Evolutionary conservation across 2,888 invertebrate species (phyloP).

Genomic region (Drepana falcataria): DNA sequence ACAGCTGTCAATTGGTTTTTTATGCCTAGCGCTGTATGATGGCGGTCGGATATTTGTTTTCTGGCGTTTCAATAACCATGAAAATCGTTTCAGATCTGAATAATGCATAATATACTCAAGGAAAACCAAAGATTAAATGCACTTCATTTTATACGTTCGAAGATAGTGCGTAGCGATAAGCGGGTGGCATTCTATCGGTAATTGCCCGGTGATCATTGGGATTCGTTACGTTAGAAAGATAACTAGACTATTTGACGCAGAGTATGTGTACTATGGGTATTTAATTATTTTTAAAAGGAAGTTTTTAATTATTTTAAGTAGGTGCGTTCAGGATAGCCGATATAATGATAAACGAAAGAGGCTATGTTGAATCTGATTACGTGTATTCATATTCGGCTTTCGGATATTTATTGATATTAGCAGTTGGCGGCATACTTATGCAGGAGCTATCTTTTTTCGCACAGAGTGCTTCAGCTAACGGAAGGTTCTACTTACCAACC

Average conservation of each 20-base stretch:
- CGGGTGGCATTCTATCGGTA: neutral
- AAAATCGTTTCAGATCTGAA: neutral
- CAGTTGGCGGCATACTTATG: neutral
- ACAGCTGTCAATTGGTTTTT: no score
- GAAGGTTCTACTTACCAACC: no score
- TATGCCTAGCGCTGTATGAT: no score
- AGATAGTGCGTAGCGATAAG: neutral
- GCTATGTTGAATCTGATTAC: slow-evolving; percentile 11
- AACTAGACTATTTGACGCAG: no score
- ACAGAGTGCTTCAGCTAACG: neutral
- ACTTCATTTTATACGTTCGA: neutral
- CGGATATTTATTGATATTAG: neutral
- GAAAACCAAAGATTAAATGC: neutral
- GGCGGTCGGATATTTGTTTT: no score
- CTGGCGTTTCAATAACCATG: no score
- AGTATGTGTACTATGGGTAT: no score
- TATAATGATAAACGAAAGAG: slow-evolving; percentile 14
- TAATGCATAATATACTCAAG: neutral
- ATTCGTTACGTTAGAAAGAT: no score
- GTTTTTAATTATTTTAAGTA: no score
- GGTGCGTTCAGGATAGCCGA: neutral
- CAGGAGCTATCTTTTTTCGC: neutral
- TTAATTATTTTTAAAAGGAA: no score
- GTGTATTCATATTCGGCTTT: neutral
- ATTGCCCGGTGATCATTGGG: neutral